phyloP scores from a whole-genome alignment of 2,113 vertebrate species.

The Elanus axillaris region DNA sequence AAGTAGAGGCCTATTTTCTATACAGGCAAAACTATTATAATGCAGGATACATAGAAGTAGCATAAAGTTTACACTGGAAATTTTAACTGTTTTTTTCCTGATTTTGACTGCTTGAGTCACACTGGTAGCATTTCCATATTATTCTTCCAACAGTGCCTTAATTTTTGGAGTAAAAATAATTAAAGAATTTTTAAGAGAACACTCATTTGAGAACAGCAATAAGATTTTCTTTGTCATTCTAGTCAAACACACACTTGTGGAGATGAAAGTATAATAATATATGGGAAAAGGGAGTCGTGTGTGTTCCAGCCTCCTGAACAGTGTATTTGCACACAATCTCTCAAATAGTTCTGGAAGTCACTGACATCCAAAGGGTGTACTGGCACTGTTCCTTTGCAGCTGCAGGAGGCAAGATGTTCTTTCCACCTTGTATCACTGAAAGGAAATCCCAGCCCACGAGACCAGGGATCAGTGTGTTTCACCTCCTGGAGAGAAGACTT shows the following conservation, averaged over 20 bases:
- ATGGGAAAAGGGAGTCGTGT: background rate
- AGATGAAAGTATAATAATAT: background rate
- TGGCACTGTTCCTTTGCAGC: constrained; percentile 35
- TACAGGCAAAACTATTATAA: background rate
- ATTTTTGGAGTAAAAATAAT: background rate
- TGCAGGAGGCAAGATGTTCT: constrained; percentile 41
- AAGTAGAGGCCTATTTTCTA: background rate
- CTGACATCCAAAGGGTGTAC: background rate
- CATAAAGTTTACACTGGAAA: background rate
- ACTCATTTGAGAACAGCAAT: background rate
- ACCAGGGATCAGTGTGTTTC: background rate
- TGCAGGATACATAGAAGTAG: background rate
- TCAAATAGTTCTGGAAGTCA: background rate
- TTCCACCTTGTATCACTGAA: background rate
- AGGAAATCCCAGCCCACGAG: background rate
- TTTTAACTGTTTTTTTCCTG: background rate
- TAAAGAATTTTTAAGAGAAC: background rate
- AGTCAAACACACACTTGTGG: background rate
- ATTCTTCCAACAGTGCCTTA: background rate
- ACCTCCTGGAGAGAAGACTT: background rate
- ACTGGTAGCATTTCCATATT: background rate
- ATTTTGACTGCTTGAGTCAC: background rate
- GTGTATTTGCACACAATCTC: background rate
- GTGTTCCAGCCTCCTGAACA: background rate
- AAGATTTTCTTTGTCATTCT: background rate